phyloP scores from a whole-genome alignment of 2,113 vertebrate genomes.

The Acinonyx jubatus region DNA sequence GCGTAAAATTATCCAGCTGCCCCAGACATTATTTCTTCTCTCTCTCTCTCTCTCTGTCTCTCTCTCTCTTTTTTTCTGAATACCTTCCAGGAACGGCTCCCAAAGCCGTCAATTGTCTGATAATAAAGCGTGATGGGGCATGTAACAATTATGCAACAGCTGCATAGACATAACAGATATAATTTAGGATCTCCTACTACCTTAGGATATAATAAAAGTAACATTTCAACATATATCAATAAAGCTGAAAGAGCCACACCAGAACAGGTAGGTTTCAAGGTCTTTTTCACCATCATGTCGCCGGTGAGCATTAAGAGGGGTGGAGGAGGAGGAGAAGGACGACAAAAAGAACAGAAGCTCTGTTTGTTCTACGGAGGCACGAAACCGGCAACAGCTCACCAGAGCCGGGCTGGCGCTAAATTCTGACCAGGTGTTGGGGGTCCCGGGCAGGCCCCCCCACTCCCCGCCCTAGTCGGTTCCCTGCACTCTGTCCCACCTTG shows the following conservation, averaged over 20 bases:
- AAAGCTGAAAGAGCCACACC: background rate
- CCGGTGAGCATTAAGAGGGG: background rate
- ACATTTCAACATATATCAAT: conserved; percentile 15
- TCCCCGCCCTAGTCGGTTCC: too few relatives aligned
- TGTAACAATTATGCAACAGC: conserved; percentile 51
- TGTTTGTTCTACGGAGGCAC: background rate
- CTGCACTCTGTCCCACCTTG: background rate
- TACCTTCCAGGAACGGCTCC: conserved; percentile 31
- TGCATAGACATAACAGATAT: conserved; percentile 4
- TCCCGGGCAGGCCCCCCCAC: background rate
- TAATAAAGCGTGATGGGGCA: background rate
- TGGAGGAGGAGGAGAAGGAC: too few relatives aligned
- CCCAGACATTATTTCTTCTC: background rate
- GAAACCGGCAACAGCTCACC: too few relatives aligned
- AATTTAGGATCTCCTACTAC: conserved; percentile 20
- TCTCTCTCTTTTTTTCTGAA: background rate
- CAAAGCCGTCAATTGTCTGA: background rate
- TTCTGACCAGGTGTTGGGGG: background rate
- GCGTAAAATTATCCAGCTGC: background rate
- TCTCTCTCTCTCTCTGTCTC: background rate
- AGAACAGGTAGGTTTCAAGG: background rate
- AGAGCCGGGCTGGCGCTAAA: background rate
- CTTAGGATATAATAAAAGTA: conserved; percentile 34
- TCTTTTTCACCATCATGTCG: background rate
- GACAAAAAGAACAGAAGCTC: background rate